Base-by-base conservation (phyloP, 2,113 vertebrate genomes). In the Neopipo cinnamomea region DNA sequence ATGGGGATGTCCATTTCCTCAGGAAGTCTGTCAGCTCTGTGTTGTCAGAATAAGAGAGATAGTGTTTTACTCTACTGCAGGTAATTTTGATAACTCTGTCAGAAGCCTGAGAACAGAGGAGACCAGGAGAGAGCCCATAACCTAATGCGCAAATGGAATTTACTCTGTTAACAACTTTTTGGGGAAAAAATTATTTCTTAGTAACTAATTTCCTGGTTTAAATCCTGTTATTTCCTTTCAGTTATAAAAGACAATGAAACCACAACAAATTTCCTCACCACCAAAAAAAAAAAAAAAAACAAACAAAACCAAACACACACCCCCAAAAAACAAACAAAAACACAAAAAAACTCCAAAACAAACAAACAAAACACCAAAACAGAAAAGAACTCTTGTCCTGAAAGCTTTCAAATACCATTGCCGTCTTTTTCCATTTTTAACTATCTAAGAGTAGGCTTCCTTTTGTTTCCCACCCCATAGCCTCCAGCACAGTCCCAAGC, bases 241-340 rank as follows among this genome's bases (percentile, higher is more conserved):
- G 11, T 79, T 77, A 20, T 9, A 47, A 67, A 71, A 62, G 27
- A 18, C 2, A 42, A 27, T 14, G 5, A 11, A 66, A 85, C 2
- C 6, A 22, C 16, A 44, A 47, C 23, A 52, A 42, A 63, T 63
- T 63, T 4, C 5, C 0, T 7, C 7, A 0, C 9, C 23, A 4
- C 33, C 21, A 39, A 14, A 23, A 58, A 44, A 59, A 72, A 56
- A 35, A 66, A 37, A 31, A 5, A 47, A 47, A 21, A 46, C 44
- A 46, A 44, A 44, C 44, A 46, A 53, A 17, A 62, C 41, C n/a
- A 52, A 17, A 44, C 44, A 19, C 44, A 10, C n/a, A n/a, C n/a
- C n/a, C n/a, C n/a, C n/a, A 24, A 58, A 76, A 31, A 0, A 6
- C 18, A 24, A 63, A 41, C 31, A 17, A 30, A 28, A 30, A 28